phyloP scores from a whole-genome alignment of 1,140 invertebrate genomes.

The Copidosoma floridanum region DNA sequence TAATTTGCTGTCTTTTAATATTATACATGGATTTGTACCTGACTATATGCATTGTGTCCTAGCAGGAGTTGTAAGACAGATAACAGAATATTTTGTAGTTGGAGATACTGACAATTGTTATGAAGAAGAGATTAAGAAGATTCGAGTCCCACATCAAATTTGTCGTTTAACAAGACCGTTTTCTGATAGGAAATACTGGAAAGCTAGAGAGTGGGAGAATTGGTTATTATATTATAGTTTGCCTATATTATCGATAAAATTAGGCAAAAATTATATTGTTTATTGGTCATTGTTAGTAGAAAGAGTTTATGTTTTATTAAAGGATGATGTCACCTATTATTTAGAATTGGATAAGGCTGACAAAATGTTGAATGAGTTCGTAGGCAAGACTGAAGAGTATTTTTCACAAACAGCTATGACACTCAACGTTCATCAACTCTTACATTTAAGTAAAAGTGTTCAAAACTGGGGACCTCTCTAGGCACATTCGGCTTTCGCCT shows the following conservation, averaged over 20 bases:
- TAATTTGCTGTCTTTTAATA: no score
- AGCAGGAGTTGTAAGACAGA: no score
- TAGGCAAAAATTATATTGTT: conserved; percentile 6
- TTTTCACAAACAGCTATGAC: conserved; percentile 24
- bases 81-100: no score
- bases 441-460: conserved; percentile 26
- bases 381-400: background rate
- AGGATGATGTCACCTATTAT: background rate
- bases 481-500: conserved; percentile 23
- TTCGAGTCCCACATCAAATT: conserved; percentile 14
- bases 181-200: conserved; percentile 8
- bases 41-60: no score
- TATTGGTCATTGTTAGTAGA: conserved; percentile 23
- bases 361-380: background rate
- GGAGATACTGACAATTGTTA: no score
- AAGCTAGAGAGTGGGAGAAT: conserved; percentile 26
- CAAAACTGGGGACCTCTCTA: conserved; percentile 25
- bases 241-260: conserved; percentile 3
- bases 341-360: background rate
- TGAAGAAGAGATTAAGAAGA: no score
- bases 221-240: conserved; percentile 25
- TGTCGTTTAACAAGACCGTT: conserved; percentile 11
- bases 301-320: conserved; percentile 2
- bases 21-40: no score
- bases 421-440: conserved; percentile 25